Percentiles rank a stretch among this genome's conserved stretches.
Conservation (phyloP, 2,113 vertebrate genomes). For the Tringa solitaria region DNA sequence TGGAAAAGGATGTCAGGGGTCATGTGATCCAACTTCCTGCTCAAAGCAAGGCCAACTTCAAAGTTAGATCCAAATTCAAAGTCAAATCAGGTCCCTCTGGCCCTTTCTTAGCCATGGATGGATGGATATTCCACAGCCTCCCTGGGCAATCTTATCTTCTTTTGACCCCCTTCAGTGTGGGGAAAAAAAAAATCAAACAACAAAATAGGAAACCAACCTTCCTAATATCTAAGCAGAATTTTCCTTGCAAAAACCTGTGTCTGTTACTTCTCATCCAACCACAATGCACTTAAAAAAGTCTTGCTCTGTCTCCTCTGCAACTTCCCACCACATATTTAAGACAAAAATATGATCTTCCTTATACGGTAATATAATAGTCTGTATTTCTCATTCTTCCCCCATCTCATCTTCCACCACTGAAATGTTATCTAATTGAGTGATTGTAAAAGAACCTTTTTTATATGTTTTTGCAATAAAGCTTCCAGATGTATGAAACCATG, state of each 20-base stretch:
- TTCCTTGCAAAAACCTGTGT: not conserved
- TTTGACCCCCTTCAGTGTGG: not conserved
- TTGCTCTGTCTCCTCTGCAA: not conserved
- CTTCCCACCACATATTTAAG: not conserved
- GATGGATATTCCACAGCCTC: not conserved
- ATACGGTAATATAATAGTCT: not conserved
- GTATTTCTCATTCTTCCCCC: not conserved
- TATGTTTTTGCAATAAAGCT: not conserved
- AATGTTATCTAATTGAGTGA: not conserved
- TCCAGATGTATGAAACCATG: not conserved
- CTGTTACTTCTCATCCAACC: not conserved
- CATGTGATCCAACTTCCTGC: not conserved
- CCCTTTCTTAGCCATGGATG: not conserved
- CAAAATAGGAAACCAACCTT: not conserved
- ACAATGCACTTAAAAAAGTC: not conserved
- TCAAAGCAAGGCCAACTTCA: not conserved
- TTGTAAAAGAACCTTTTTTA: not conserved
- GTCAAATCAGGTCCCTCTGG: not conserved
- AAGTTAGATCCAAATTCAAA: not conserved
- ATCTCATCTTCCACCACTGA: not conserved
- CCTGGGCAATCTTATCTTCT: not conserved
- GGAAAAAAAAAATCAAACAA: rapidly evolving
- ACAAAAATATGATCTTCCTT: not conserved
- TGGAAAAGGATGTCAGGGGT: not conserved
- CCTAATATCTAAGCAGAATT: not conserved